Conservation (phyloP, 2,888 invertebrate genomes). For the Meliscaeva auricollis region DNA sequence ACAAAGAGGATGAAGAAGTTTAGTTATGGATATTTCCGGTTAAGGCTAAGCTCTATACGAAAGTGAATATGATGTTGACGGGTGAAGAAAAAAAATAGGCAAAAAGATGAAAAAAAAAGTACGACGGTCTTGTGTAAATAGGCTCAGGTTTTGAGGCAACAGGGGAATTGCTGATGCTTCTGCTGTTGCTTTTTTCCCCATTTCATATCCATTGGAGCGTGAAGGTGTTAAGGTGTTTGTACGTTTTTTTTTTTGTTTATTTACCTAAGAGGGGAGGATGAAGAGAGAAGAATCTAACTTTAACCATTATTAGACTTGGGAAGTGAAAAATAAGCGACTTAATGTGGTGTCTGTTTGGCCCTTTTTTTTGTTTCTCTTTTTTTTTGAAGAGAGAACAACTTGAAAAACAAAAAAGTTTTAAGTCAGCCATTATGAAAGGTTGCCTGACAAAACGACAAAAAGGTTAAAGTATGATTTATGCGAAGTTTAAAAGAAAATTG, state of each 20-base stretch:
- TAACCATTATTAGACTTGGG: constrained; percentile 40
- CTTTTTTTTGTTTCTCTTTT: background rate
- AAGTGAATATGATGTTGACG: constrained; percentile 46
- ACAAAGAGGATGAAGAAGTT: constrained; percentile 36
- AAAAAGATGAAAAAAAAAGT: constrained; percentile 8
- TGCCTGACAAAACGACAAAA: constrained; percentile 27
- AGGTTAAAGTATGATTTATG: constrained; percentile 46
- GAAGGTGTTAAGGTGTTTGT: constrained; percentile 67
- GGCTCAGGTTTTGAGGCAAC: constrained; percentile 53
- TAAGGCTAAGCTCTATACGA: constrained; percentile 39
- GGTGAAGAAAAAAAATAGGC: constrained; percentile 2
- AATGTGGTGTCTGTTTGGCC: constrained; percentile 42
- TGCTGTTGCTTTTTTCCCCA: constrained; percentile 27
- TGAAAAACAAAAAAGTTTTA: constrained; percentile 49
- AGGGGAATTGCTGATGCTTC: background rate
- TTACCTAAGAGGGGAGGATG: constrained; percentile 3
- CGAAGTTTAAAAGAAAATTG: constrained; percentile 35
- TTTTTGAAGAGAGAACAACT: background rate
- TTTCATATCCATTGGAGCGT: constrained; percentile 54
- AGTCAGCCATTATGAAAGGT: constrained; percentile 43
- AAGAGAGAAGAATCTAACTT: constrained; percentile 3
- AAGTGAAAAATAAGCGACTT: constrained; percentile 32
- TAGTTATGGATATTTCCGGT: constrained; percentile 73
- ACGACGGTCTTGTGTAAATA: constrained; percentile 59
- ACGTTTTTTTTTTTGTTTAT: constrained; percentile 20